Conservation (phyloP, 1,140 invertebrate species). For the Philotrypesis tridentata region DNA sequence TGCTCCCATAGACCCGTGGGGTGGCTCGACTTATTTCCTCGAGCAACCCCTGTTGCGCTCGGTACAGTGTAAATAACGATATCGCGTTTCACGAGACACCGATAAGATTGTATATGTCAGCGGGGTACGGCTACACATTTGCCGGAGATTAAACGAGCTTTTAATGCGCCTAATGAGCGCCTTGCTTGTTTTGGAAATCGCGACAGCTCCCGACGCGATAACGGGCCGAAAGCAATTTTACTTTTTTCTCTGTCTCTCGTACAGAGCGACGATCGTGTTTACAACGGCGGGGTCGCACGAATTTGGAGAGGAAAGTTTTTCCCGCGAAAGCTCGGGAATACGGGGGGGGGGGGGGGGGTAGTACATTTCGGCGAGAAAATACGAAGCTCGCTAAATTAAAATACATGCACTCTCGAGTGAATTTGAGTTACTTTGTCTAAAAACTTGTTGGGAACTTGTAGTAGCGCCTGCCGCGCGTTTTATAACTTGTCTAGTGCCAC, state of each 20-base stretch:
- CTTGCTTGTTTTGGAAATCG: background rate
- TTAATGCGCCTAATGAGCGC: background rate
- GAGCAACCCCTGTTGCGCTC: background rate
- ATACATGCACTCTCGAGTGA: constrained; percentile 31
- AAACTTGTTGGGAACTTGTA: constrained; percentile 24
- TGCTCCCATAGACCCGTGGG: background rate
- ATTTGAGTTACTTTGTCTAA: constrained; percentile 37
- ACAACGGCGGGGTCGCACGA: background rate
- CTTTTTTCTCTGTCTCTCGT: no score
- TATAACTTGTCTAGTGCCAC: constrained; percentile 5
- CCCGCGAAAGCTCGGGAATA: background rate
- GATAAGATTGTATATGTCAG: constrained; percentile 13
- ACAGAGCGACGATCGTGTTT: constrained; percentile 19
- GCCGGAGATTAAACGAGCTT: background rate
- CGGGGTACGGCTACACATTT: background rate
- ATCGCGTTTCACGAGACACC: background rate
- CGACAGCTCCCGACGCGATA: background rate
- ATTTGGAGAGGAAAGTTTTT: constrained; percentile 26
- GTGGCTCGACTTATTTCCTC: background rate
- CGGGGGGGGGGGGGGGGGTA: no score
- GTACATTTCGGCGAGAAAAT: constrained; percentile 6
- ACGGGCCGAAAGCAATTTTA: background rate
- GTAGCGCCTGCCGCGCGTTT: constrained; percentile 9
- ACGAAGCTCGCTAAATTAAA: constrained; percentile 33
- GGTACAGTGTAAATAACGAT: constrained; percentile 20